phyloP scores from a whole-genome alignment of 2,888 invertebrate species.

The Pseudococcus jackbeardsleyi region DNA sequence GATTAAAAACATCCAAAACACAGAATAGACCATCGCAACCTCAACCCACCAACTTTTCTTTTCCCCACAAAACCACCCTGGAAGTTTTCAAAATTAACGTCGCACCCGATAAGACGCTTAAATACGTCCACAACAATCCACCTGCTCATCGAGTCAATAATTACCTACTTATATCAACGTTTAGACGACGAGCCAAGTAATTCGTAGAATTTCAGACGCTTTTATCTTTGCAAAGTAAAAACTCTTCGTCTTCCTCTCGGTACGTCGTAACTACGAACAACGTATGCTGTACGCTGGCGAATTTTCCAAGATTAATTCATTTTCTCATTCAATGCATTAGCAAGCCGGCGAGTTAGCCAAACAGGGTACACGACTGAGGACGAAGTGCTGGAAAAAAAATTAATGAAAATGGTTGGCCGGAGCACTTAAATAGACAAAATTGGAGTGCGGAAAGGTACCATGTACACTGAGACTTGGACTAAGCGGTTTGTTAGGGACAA shows the following conservation, averaged over 20 bases:
- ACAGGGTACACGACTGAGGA: neutral
- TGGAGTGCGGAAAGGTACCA: constrained; percentile 21
- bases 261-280: neutral
- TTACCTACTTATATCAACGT: neutral
- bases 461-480: neutral
- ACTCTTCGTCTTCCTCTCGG: too few relatives aligned
- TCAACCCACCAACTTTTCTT: too few relatives aligned
- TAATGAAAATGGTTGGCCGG: constrained; percentile 5
- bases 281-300: neutral
- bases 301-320: neutral
- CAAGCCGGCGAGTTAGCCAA: neutral
- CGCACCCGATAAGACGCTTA: too few relatives aligned
- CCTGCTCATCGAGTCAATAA: neutral
- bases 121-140: neutral
- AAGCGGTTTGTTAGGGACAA: constrained; percentile 45
- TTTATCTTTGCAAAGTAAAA: neutral
- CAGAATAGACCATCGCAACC: too few relatives aligned
- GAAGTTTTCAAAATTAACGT: too few relatives aligned
- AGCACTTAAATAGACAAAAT: constrained; percentile 9
- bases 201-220: neutral
- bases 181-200: neutral
- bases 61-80: too few relatives aligned
- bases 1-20: too few relatives aligned
- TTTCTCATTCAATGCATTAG: constrained; percentile 3
- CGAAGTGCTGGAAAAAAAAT: neutral